Evolutionary conservation across 2,888 invertebrate genomes (phyloP).

Genomic region (Drosophila paracracens): DNA sequence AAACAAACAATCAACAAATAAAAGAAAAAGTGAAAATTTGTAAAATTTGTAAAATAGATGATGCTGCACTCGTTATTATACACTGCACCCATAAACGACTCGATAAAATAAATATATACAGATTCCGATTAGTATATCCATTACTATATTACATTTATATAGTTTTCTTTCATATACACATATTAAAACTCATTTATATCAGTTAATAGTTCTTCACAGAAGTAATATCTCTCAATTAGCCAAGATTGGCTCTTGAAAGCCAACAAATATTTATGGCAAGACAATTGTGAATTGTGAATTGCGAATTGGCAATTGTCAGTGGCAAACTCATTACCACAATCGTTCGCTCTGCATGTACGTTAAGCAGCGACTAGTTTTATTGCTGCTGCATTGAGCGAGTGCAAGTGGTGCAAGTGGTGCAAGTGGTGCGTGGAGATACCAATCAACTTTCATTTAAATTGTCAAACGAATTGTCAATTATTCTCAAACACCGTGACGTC

Average conservation of each 20-base stretch:
- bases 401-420: conserved; percentile 59
- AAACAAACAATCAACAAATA: conserved; percentile 51
- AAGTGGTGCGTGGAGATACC: conserved; percentile 61
- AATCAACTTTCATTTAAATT: conserved; percentile 84
- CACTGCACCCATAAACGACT: conserved; percentile 5
- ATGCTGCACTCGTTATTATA: conserved; percentile 31
- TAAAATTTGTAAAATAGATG: conserved; percentile 60
- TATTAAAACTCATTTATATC: neutral
- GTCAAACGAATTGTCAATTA: conserved; percentile 65
- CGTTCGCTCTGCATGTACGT: conserved; percentile 54
- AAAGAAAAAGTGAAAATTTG: conserved; percentile 75
- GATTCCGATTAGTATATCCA: neutral
- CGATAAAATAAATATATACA: neutral
- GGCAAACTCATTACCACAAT: conserved; percentile 34
- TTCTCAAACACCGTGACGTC: conserved; percentile 51
- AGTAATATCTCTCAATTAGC: conserved; percentile 29
- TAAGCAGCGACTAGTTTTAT: conserved; percentile 49
- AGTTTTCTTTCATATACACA: neutral
- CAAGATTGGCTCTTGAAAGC: conserved; percentile 53
- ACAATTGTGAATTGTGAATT: conserved; percentile 40
- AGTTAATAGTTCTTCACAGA: neutral
- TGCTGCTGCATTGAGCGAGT: conserved; percentile 41
- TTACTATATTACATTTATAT: neutral
- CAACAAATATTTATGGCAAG: conserved; percentile 55
- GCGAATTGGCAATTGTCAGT: conserved; percentile 34